Evolutionary conservation across 2,888 invertebrate species (phyloP).

Genomic region (Synanthedon formicaeformis): DNA sequence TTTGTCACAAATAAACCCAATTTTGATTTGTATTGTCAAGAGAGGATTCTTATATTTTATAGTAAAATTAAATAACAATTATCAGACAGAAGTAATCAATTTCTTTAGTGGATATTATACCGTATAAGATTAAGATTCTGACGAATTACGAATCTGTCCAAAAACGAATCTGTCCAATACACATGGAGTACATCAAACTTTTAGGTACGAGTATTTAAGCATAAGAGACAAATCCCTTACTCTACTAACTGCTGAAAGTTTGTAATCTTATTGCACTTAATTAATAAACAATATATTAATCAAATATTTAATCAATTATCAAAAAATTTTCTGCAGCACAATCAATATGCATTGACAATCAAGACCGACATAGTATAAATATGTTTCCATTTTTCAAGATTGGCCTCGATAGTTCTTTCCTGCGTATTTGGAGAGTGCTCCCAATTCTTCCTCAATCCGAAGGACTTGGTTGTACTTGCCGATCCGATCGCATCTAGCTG

Average conservation of each 20-base stretch:
- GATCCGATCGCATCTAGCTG: constrained; percentile 94
- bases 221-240: too few species aligned
- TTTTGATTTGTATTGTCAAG: not conserved
- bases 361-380: not conserved
- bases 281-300: not conserved
- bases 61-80: too few species aligned
- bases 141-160: too few species aligned
- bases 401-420: constrained; percentile 93
- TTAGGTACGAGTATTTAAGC: too few species aligned
- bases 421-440: constrained; percentile 89
- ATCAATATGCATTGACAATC: not conserved
- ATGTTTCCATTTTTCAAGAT: not conserved
- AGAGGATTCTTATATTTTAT: too few species aligned
- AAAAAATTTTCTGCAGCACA: not conserved
- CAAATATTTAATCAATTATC: not conserved
- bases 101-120: too few species aligned
- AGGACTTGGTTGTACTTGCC: constrained; percentile 98
- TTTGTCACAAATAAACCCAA: constrained; percentile 16
- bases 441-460: constrained; percentile 97
- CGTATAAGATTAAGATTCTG: too few species aligned
- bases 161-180: too few species aligned
- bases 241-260: not conserved
- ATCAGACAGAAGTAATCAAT: too few species aligned
- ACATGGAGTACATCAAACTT: too few species aligned
- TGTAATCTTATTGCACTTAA: too few species aligned